Percentiles rank a stretch among this genome's conserved stretches.
Evolutionary conservation across 2,797 vertebrate genomes (phyloP).

Genomic region (Trachops cirrhosus): DNA sequence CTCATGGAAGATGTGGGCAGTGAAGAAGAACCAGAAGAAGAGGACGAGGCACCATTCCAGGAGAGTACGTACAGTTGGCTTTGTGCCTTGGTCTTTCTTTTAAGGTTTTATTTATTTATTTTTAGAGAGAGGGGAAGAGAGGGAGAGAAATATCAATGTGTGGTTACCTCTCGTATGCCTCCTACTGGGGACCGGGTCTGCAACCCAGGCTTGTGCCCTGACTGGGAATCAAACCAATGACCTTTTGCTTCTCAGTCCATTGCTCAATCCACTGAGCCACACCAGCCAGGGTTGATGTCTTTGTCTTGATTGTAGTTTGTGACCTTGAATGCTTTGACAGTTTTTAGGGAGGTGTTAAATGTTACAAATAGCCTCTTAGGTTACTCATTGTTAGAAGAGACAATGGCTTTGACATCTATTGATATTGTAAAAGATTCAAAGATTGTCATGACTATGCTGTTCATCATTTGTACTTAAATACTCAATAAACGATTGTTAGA

Average conservation of each 20-base stretch:
- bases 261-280: too few relatives aligned
- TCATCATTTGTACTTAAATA: neutral
- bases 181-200: too few relatives aligned
- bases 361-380: neutral
- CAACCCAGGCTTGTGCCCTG: too few relatives aligned
- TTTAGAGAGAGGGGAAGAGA: too few relatives aligned
- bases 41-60: constrained; percentile 89
- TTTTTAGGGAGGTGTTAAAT: neutral
- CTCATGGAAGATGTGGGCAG: constrained; percentile 95
- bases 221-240: too few relatives aligned
- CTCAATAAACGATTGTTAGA: neutral
- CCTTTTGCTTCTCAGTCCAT: too few relatives aligned
- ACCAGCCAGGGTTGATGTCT: too few relatives aligned
- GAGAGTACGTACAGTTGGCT: constrained; percentile 88
- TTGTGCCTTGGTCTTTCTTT: neutral
- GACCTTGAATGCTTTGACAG: neutral
- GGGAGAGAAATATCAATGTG: too few relatives aligned
- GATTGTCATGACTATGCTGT: neutral
- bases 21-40: constrained; percentile 95
- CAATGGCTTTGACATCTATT: neutral
- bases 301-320: neutral
- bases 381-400: neutral
- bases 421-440: neutral
- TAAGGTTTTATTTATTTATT: neutral
- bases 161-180: too few relatives aligned